phyloP scores from a whole-genome alignment of 2,888 invertebrate genomes.

The Papilio elwesi region DNA sequence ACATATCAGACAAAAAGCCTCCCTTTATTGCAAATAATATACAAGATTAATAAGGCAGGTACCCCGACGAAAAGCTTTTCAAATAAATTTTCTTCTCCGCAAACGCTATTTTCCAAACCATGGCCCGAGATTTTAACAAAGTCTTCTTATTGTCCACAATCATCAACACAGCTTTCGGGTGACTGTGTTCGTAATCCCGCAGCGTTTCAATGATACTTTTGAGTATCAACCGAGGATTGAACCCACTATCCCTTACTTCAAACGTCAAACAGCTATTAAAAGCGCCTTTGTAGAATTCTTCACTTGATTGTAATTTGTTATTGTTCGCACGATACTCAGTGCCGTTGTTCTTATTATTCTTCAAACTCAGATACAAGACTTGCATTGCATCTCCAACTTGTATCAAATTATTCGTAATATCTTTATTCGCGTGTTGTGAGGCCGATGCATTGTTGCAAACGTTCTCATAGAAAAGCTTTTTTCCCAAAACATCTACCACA shows the following conservation, averaged over 20 bases:
- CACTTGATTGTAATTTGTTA: neutral
- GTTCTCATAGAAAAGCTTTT: conserved; percentile 41
- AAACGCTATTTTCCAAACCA: conserved; percentile 46
- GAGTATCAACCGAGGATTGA: conserved; percentile 43
- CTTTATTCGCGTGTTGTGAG: conserved; percentile 22
- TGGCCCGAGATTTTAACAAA: conserved; percentile 37
- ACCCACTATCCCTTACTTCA: conserved; percentile 21
- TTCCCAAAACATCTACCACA: conserved; percentile 49
- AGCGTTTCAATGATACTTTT: conserved; percentile 40
- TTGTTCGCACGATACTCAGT: neutral
- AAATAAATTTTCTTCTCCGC: conserved; percentile 42
- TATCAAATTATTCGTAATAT: conserved; percentile 6
- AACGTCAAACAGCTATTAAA: conserved; percentile 27
- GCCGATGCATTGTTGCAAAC: conserved; percentile 40
- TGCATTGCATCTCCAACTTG: conserved; percentile 24
- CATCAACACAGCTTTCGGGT: conserved; percentile 45
- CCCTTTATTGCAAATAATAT: conserved; percentile 29
- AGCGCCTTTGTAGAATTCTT: conserved; percentile 7
- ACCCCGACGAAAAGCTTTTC: conserved; percentile 46
- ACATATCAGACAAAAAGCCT: conserved; percentile 13
- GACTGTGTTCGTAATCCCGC: conserved; percentile 35
- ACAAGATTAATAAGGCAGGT: conserved; percentile 39
- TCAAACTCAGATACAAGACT: conserved; percentile 25
- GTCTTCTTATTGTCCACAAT: conserved; percentile 43
- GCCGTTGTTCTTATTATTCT: neutral